These are phyloP conservation scores for Astreopora myriophthalma DNA, from an alignment of 64 coral and sea anemone species.

Conservation along the genomic window DNA sequence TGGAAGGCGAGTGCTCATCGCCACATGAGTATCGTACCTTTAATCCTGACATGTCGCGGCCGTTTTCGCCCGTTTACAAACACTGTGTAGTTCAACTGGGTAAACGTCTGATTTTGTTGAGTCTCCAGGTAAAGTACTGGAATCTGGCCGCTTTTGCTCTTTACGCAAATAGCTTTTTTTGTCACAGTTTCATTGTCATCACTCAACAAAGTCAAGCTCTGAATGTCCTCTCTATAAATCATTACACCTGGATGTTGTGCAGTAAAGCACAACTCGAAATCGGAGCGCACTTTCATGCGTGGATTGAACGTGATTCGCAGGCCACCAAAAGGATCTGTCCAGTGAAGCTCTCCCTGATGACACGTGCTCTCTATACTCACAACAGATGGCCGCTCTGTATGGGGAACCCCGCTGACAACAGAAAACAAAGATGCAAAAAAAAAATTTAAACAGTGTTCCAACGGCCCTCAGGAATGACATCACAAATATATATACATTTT, in stretches of 20 bases:
- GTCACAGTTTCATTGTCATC: not conserved
- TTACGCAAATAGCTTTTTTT: constrained; percentile 24
- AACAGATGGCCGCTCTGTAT: constrained; percentile 6
- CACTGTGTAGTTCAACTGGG: constrained; percentile 33
- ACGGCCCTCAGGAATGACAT: too few species aligned
- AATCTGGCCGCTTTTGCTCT: not conserved
- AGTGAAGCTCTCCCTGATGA: constrained; percentile 18
- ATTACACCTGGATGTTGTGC: constrained; percentile 3
- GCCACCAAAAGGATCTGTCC: constrained; percentile 9
- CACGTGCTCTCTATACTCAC: constrained; percentile 5
- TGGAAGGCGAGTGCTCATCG: too few species aligned
- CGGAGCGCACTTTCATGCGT: not conserved
- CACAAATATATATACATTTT: too few species aligned
- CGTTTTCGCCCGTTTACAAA: constrained; percentile 15
- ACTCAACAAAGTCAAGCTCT: not conserved
- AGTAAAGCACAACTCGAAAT: constrained; percentile 29
- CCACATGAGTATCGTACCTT: not conserved
- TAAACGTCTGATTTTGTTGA: constrained; percentile 7
- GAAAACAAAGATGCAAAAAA: not conserved
- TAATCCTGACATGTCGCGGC: not conserved
- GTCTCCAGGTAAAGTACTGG: constrained; percentile 26
- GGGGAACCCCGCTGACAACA: constrained; percentile 3
- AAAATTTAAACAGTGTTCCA: too few species aligned
- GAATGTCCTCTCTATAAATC: not conserved
- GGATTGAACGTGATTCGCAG: constrained; percentile 38